Evolutionary conservation across 2,797 vertebrate genomes (phyloP).

Genomic region (Lacerta bilineata): DNA sequence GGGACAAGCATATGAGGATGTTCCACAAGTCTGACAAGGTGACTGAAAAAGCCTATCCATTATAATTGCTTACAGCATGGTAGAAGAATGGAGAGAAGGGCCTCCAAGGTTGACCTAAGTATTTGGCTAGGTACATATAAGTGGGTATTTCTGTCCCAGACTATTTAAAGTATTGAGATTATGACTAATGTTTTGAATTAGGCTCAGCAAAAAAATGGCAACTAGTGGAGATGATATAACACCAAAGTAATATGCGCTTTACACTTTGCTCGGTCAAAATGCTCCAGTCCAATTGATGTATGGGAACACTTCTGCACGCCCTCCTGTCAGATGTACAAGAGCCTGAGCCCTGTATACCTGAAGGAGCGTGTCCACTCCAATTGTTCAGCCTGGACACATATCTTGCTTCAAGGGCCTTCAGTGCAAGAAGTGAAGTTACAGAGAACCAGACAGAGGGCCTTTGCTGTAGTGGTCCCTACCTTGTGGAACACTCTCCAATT

Average conservation of each 20-base stretch:
- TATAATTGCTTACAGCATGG: neutral
- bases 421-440: too few species aligned
- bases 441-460: too few species aligned
- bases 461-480: too few species aligned
- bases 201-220: neutral
- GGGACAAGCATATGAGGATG: neutral
- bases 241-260: neutral
- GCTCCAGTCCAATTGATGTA: too few species aligned
- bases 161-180: neutral
- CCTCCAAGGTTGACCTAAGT: neutral
- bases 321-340: too few species aligned
- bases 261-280: neutral
- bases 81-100: neutral
- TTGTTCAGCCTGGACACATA: too few species aligned
- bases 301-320: too few species aligned
- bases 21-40: neutral
- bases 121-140: neutral
- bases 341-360: too few species aligned
- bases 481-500: too few species aligned
- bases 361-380: too few species aligned
- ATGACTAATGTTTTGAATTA: neutral
- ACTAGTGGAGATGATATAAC: neutral
- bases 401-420: too few species aligned
- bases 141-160: too few species aligned
- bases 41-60: neutral